phyloP scores from a whole-genome alignment of 2,113 vertebrate species.

The Melanostigma gelatinosum region DNA sequence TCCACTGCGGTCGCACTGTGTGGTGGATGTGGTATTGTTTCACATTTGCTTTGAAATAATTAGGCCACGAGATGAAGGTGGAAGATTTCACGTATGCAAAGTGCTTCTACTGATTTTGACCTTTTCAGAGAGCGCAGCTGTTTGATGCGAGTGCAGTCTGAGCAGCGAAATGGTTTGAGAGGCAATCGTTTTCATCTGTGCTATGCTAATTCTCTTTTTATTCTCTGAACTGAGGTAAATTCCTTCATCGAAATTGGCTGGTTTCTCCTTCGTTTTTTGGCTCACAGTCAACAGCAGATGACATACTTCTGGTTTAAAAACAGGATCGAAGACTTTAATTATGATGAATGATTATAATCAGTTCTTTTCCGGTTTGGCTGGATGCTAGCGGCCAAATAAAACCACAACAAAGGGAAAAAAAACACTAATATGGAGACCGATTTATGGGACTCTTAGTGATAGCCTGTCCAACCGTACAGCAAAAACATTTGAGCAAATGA shows the following conservation, averaged over 20 bases:
- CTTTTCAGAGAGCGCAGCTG: conserved; percentile 38
- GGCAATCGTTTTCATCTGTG: conserved; percentile 28
- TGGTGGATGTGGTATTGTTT: conserved; percentile 1
- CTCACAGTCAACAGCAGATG: background rate
- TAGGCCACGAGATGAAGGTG: conserved; percentile 36
- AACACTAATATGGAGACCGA: background rate
- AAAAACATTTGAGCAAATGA: background rate
- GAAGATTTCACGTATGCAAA: conserved; percentile 43
- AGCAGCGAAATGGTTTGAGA: conserved; percentile 20
- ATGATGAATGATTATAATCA: conserved; percentile 29
- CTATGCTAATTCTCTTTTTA: conserved; percentile 16
- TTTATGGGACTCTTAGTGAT: background rate
- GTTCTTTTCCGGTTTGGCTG: background rate
- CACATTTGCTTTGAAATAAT: conserved; percentile 46
- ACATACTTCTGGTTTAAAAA: conserved; percentile 17
- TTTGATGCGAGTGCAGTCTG: conserved; percentile 36
- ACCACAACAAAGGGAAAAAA: background rate
- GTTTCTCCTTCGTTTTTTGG: background rate
- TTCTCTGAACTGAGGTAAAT: conserved; percentile 28
- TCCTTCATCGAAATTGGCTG: conserved; percentile 25
- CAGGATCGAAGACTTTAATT: conserved; percentile 32
- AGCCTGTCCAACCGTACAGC: background rate
- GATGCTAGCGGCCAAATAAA: background rate
- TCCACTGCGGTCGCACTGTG: background rate
- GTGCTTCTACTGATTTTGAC: conserved; percentile 37